phyloP scores from a whole-genome alignment of 2,113 vertebrate genomes.

The Scalopus aquaticus region DNA sequence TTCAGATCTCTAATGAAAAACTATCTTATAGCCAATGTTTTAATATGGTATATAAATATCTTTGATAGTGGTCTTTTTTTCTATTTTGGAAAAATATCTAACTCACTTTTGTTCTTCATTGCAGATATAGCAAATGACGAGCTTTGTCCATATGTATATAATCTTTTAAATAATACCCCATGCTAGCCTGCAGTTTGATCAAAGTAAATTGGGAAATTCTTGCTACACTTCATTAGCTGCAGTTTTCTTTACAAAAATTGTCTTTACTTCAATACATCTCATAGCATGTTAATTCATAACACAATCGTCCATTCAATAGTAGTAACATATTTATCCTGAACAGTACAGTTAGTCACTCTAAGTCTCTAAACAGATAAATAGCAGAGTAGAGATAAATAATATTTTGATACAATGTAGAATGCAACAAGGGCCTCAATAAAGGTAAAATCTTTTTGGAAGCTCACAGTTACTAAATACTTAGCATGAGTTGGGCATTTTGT shows the following conservation, averaged over 20 bases:
- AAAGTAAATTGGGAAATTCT: background rate
- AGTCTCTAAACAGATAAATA: background rate
- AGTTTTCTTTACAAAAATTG: background rate
- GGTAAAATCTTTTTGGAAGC: background rate
- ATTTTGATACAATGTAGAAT: background rate
- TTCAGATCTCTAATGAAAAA: background rate
- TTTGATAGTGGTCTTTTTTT: background rate
- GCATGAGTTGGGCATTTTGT: accelerated
- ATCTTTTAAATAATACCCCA: background rate
- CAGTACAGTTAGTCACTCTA: background rate
- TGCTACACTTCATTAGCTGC: background rate
- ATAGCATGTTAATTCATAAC: background rate
- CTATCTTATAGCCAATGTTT: background rate
- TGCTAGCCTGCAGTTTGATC: background rate
- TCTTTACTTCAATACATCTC: background rate
- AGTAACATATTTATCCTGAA: background rate
- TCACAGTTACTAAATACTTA: background rate
- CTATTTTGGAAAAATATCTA: background rate
- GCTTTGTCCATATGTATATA: background rate
- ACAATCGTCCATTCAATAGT: background rate
- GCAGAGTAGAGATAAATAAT: background rate
- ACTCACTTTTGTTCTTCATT: background rate
- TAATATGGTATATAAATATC: background rate
- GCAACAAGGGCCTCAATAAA: background rate
- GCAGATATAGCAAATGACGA: background rate